phyloP scores from a whole-genome alignment of 1,140 invertebrate species.

The Thereuonema tuberculata region DNA sequence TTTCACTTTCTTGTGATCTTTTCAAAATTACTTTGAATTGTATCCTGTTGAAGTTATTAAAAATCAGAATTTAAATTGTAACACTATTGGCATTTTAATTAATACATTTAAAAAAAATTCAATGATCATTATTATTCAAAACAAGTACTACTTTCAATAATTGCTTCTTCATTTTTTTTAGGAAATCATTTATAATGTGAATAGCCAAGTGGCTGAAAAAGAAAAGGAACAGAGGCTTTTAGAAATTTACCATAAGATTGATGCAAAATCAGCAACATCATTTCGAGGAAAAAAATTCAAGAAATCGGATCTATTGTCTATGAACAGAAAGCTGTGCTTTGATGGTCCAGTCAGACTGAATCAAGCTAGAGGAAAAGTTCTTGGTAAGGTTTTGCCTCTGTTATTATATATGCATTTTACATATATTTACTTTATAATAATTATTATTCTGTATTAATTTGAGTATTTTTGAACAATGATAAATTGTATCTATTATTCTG shows the following conservation, averaged over 20 bases:
- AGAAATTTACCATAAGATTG: constrained; percentile 84
- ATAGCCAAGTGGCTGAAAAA: constrained; percentile 80
- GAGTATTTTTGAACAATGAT: no score
- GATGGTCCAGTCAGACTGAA: constrained; percentile 32
- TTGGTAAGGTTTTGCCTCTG: constrained; percentile 20
- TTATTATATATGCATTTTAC: no score
- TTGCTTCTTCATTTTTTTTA: constrained; percentile 28
- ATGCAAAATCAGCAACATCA: constrained; percentile 75
- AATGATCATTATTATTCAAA: no score
- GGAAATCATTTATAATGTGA: constrained; percentile 73
- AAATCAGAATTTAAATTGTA: no score
- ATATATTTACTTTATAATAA: not conserved
- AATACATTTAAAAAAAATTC: no score
- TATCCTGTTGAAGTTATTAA: no score
- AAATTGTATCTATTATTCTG: no score
- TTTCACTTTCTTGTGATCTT: no score
- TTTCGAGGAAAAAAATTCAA: constrained; percentile 78
- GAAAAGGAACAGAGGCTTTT: constrained; percentile 73
- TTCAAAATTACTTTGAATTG: no score
- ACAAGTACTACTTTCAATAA: no score
- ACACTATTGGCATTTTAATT: no score
- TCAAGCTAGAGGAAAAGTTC: constrained; percentile 30
- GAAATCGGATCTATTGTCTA: constrained; percentile 78
- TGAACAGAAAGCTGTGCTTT: constrained; percentile 52
- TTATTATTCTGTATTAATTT: no score